Conservation (phyloP, 1,140 invertebrate genomes). For the Lethocerus indicus region DNA sequence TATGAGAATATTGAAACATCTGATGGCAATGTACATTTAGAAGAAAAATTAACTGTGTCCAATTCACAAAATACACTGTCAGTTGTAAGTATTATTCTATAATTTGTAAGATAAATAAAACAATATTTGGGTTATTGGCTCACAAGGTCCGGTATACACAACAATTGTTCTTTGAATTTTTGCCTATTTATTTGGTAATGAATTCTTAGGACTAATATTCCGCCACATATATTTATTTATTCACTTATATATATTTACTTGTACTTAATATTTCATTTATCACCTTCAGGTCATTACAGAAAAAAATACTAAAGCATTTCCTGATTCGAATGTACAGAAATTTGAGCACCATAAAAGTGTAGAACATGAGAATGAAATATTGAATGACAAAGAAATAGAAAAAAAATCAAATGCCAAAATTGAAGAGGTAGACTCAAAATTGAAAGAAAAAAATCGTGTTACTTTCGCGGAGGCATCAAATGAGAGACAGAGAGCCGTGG, state of each 20-base stretch:
- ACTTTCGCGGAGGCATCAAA: conserved; percentile 50
- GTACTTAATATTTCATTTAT: background rate
- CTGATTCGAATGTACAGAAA: background rate
- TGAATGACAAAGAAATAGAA: background rate
- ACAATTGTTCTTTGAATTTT: no score
- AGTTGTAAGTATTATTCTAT: background rate
- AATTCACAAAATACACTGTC: background rate
- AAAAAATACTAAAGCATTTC: background rate
- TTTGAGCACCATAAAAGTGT: conserved; percentile 9
- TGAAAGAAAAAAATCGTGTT: conserved; percentile 13
- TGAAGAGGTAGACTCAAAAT: conserved; percentile 1
- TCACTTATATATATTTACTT: background rate
- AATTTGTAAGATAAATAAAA: background rate
- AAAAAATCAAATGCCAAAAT: background rate
- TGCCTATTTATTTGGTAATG: no score
- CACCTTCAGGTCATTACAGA: background rate
- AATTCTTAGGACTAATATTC: background rate
- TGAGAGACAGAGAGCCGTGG: conserved; percentile 59
- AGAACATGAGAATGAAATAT: background rate
- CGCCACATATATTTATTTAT: background rate
- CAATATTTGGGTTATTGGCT: background rate
- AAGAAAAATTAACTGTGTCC: background rate
- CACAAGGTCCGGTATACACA: no score
- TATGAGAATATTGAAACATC: background rate
- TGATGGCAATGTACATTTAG: background rate